These are phyloP conservation scores for Drosophila nigritarsus DNA, from an alignment of 2,888 invertebrate genomes.

Conservation along the genomic window DNA sequence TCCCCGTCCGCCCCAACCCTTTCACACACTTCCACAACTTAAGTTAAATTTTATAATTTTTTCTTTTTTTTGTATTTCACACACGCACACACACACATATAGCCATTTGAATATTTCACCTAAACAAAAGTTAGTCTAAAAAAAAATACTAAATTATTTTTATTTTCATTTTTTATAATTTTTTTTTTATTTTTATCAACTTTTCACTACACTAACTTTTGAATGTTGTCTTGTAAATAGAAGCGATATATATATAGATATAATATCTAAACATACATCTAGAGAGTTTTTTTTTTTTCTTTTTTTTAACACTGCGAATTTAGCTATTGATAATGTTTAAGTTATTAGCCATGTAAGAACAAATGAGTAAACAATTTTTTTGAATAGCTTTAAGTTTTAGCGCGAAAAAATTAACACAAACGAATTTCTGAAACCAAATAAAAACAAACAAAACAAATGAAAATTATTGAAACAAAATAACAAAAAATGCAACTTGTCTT, in stretches of 20 bases:
- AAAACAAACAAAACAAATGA: constrained; percentile 58
- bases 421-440: constrained; percentile 80
- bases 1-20: background rate
- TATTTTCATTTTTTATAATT: constrained; percentile 4
- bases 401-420: constrained; percentile 73
- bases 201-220: constrained; percentile 9
- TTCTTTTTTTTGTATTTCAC: constrained; percentile 10
- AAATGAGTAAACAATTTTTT: constrained; percentile 63
- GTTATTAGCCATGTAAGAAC: constrained; percentile 70
- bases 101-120: background rate
- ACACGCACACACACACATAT: background rate
- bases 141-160: constrained; percentile 18
- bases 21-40: constrained; percentile 14
- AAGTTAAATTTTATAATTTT: constrained; percentile 63
- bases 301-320: constrained; percentile 64
- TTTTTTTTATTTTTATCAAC: constrained; percentile 9
- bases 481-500: constrained; percentile 22
- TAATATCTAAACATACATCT: constrained; percentile 30
- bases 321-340: constrained; percentile 74
- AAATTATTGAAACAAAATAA: constrained; percentile 56
- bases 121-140: constrained; percentile 33
- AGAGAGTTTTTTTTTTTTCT: constrained; percentile 27
- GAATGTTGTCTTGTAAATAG: constrained; percentile 51
- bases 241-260: constrained; percentile 25
- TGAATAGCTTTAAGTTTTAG: constrained; percentile 79